A percentile compares a stretch with the other conserved stretches of the same genome.
phyloP scores from a whole-genome alignment of 2,113 vertebrate species.

The Malurus alboscapulatus region DNA sequence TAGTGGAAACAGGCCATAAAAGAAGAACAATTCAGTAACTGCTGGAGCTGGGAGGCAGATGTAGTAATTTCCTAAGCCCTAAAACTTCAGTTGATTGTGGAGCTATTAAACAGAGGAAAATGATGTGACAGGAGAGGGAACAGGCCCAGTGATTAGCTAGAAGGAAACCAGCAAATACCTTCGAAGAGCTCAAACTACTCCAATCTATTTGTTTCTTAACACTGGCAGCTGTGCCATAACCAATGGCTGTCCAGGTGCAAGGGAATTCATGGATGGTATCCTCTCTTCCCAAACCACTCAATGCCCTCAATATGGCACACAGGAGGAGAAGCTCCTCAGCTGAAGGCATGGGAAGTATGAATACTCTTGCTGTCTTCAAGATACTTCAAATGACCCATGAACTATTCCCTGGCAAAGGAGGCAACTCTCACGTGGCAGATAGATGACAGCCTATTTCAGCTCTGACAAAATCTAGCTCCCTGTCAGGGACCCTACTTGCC shows the following conservation, averaged over 20 bases:
- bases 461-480: neutral
- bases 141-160: neutral
- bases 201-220: neutral
- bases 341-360: neutral
- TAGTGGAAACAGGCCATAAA: neutral
- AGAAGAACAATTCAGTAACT: neutral
- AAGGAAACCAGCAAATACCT: neutral
- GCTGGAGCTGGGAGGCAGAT: neutral
- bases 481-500: neutral
- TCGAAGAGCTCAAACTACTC: neutral
- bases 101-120: neutral
- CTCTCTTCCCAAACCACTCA: neutral
- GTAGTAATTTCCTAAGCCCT: neutral
- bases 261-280: neutral
- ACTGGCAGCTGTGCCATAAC: neutral
- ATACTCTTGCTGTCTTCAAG: neutral
- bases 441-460: neutral
- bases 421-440: neutral
- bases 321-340: neutral
- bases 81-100: neutral
- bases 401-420: neutral
- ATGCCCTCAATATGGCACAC: neutral
- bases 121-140: fast-evolving
- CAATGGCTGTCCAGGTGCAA: neutral
- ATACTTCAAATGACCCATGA: neutral